Percentiles rank a stretch among this genome's conserved stretches.
Evolutionary conservation across 64 coral and sea anemone genomes (phyloP).

Genomic region (Stichodactyla mertensii): DNA sequence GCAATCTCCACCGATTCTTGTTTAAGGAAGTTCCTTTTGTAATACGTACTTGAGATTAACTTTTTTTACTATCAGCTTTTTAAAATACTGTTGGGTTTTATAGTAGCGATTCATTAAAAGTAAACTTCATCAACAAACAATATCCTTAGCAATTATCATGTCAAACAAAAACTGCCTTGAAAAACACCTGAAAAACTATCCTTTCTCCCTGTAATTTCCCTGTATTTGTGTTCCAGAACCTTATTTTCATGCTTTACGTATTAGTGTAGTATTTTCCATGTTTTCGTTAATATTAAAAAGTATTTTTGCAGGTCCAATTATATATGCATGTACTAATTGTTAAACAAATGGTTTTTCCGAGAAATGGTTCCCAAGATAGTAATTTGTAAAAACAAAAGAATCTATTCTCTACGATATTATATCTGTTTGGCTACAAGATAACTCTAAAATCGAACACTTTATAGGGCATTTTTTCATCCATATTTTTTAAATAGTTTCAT

Average conservation of each 20-base stretch:
- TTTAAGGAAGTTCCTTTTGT: background rate
- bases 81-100: background rate
- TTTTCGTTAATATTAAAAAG: background rate
- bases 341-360: conserved; percentile 3
- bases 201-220: background rate
- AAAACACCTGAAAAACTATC: background rate
- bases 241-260: background rate
- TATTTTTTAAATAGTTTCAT: too few relatives aligned
- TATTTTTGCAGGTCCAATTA: background rate
- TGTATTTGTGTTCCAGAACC: background rate
- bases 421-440: background rate
- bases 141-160: background rate
- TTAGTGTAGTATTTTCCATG: background rate
- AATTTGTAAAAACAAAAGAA: too few relatives aligned
- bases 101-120: background rate
- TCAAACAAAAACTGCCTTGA: background rate
- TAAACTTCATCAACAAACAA: background rate
- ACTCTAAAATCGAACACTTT: background rate
- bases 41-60: background rate
- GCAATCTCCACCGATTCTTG: background rate
- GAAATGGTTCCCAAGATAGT: background rate
- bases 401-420: too few relatives aligned
- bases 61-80: background rate
- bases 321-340: background rate
- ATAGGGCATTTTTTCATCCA: too few relatives aligned